Evolutionary conservation across 2,113 vertebrate genomes (phyloP).

Genomic region (Prunella fulvescens): DNA sequence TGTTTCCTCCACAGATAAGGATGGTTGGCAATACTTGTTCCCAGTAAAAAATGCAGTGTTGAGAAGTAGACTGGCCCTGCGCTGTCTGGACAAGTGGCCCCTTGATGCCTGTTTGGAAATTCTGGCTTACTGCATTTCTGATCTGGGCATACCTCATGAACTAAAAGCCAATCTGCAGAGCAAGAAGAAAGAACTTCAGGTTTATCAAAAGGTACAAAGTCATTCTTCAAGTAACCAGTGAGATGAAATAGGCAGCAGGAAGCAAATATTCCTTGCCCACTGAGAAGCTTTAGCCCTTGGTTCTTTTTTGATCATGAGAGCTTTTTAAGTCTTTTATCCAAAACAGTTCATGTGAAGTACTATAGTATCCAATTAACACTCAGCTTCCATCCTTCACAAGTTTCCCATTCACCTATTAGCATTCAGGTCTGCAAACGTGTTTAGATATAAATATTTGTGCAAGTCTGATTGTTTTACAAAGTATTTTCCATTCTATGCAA

Average conservation of each 20-base stretch:
- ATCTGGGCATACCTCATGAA: slow-evolving; percentile 57
- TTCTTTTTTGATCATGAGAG: neutral
- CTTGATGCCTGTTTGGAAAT: slow-evolving; percentile 84
- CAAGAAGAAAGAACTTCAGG: slow-evolving; percentile 80
- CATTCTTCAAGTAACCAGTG: neutral
- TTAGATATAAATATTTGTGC: neutral
- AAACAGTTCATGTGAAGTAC: neutral
- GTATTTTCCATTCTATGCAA: neutral
- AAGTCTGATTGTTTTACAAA: neutral
- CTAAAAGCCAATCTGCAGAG: slow-evolving; percentile 75
- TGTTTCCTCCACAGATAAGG: slow-evolving; percentile 68
- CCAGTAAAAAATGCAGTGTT: slow-evolving; percentile 79
- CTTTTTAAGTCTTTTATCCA: neutral
- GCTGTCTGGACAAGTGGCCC: slow-evolving; percentile 86
- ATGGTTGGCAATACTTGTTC: slow-evolving; percentile 81
- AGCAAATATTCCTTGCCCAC: neutral
- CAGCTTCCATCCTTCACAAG: neutral
- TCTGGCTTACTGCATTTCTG: slow-evolving; percentile 87
- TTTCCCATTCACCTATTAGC: neutral
- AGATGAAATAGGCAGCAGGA: neutral
- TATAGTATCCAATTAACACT: neutral
- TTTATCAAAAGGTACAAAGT: slow-evolving; percentile 83
- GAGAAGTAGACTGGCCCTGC: slow-evolving; percentile 81
- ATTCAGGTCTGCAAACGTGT: neutral
- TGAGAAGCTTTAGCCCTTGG: neutral